These are phyloP conservation scores for Noctuana brunneofusca DNA, from an alignment of 2,888 invertebrate genomes.

Conservation along the genomic window DNA sequence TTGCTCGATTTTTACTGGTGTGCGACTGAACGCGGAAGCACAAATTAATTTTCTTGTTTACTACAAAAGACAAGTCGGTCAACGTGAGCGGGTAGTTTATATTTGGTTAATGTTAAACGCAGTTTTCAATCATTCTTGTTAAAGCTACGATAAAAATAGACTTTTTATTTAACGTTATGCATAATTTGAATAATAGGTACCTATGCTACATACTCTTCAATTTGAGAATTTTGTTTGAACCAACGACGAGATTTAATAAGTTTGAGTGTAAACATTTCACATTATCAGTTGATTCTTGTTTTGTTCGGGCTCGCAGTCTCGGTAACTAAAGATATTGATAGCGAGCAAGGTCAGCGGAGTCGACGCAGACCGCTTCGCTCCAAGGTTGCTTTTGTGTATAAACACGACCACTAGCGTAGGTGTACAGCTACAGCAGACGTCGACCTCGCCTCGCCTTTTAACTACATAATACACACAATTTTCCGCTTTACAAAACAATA, in stretches of 20 bases:
- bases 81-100: neutral
- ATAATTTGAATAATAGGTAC: too few species aligned
- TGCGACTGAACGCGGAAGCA: conserved; percentile 30
- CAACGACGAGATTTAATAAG: too few species aligned
- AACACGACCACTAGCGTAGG: conserved; percentile 54
- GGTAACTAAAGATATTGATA: conserved; percentile 41
- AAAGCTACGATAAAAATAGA: too few species aligned
- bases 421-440: conserved; percentile 31
- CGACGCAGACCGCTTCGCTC: conserved; percentile 36
- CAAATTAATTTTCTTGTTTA: conserved; percentile 26
- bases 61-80: neutral
- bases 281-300: conserved; percentile 8
- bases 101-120: neutral
- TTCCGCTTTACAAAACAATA: conserved; percentile 41
- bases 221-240: too few species aligned
- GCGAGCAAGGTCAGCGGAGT: conserved; percentile 41
- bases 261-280: neutral
- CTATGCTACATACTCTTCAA: too few species aligned
- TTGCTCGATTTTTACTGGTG: conserved; percentile 41
- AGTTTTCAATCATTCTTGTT: too few species aligned
- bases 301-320: conserved; percentile 1
- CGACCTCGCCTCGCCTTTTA: conserved; percentile 43
- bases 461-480: conserved; percentile 25
- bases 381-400: conserved; percentile 81
- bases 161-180: too few species aligned